Conservation (phyloP, 2,888 invertebrate genomes). For the Bellardia bayeri region DNA sequence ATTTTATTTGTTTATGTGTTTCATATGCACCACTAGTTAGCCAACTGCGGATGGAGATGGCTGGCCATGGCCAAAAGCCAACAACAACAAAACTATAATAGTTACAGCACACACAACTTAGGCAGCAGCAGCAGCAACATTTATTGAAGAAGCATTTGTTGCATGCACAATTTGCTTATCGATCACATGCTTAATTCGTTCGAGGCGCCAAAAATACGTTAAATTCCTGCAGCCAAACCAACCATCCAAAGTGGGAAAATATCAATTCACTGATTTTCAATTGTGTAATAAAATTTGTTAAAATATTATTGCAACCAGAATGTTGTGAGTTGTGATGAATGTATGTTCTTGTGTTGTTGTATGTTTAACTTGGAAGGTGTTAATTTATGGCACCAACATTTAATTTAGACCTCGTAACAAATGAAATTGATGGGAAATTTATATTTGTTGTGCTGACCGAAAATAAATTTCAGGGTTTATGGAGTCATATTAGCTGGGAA, state of each 20-base stretch:
- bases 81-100: conserved; percentile 38
- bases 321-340: not conserved
- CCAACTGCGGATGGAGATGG: conserved; percentile 17
- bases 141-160: conserved; percentile 68
- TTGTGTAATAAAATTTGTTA: conserved; percentile 61
- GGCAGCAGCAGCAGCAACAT: conserved; percentile 21
- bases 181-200: conserved; percentile 81
- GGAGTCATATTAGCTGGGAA: not conserved
- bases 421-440: conserved; percentile 45
- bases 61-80: conserved; percentile 61
- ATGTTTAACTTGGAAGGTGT: conserved; percentile 37
- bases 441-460: not conserved
- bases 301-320: conserved; percentile 57
- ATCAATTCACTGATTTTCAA: conserved; percentile 51
- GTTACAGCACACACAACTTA: not conserved
- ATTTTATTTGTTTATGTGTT: conserved; percentile 65
- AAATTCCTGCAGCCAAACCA: conserved; percentile 32
- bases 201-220: conserved; percentile 76
- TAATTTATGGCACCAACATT: conserved; percentile 40
- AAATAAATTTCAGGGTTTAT: conserved; percentile 50
- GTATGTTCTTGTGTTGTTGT: not conserved
- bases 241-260: conserved; percentile 35
- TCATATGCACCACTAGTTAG: conserved; percentile 3
- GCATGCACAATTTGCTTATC: conserved; percentile 80
- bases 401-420: conserved; percentile 35